Evolutionary conservation across 2,113 vertebrate species (phyloP), one percentile per base, ranked within the genome.

Genomic region (Brachyhypopomus gauderio): DNA sequence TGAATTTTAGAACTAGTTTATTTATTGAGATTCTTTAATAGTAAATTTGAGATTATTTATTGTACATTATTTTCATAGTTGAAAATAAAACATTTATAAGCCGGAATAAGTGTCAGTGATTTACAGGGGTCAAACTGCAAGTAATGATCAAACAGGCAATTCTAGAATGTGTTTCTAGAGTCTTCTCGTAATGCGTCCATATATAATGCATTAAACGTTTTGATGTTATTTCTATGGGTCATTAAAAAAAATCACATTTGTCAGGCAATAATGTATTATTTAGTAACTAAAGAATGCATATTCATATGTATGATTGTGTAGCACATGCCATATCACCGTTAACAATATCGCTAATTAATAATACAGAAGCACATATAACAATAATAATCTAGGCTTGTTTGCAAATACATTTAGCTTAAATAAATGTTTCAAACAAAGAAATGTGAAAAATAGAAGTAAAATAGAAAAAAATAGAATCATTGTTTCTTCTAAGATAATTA

Each of bases 1-100:
- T 83, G 93, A 90, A 92, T 95, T 96, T 95, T 97, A 96, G 95
- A 94, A 25, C 91, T 96, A 96, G 94, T 94, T 92, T 97, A 98
- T 98, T 98, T 99, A 99, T 99, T 97, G 83, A 96, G 93, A 96
- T 95, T 93, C 92, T 97, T 96, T 97, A 96, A 92, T 96, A 97
- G 95, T 94, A 92, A 94, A 95, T 93, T 95, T 91, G 85, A 97
- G 95, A 97, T 95, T 98, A 98, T 98, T 98, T 99, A 98, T 98
- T 96, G 96, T 95, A 97, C 89, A 95, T 96, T 99, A 98, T 99
- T 99, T 98, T 98, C 97, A 96, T 97, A 97, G 96, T 90, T 94
- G 93, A 93, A 95, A 90, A 89, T 85, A 91, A 87, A 91, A 89
- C 87, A 86, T 91, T 90, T 89, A 90, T 81, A 78, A 80, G 67